A percentile compares a stretch with the other conserved stretches of the same genome.
phyloP scores from a whole-genome alignment of 2,113 vertebrate species.

The Aegithalos caudatus region DNA sequence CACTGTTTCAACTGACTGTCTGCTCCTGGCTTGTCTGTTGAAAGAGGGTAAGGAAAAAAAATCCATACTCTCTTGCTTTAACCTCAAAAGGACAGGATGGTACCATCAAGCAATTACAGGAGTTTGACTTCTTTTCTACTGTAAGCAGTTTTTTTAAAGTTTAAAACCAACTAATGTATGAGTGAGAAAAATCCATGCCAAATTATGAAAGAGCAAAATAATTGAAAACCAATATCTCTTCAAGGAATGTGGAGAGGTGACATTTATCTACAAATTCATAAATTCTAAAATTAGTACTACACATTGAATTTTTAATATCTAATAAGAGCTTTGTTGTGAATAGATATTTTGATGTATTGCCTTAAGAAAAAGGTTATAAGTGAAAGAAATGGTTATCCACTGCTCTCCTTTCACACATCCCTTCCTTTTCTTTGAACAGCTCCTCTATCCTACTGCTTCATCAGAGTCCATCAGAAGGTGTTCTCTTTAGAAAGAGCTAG shows the following conservation, averaged over 20 bases:
- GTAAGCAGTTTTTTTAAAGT: background rate
- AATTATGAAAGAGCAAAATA: background rate
- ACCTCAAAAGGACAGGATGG: background rate
- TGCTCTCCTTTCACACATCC: background rate
- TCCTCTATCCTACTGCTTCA: background rate
- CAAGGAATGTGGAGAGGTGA: background rate
- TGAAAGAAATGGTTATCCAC: background rate
- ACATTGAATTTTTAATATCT: background rate
- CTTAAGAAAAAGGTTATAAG: background rate
- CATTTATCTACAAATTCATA: background rate
- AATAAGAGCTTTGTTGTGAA: background rate
- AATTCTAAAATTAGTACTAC: background rate
- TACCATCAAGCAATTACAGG: background rate
- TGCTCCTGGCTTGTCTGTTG: background rate
- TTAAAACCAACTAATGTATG: background rate
- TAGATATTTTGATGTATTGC: background rate
- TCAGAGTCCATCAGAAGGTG: background rate
- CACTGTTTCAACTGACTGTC: slow-evolving; percentile 35
- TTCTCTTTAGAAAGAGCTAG: background rate
- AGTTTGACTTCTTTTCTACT: background rate
- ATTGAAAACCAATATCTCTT: background rate
- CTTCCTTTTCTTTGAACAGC: background rate
- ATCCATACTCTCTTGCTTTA: background rate
- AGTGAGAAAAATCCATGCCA: background rate
- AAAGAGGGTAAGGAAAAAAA: background rate